A percentile compares a stretch with the other conserved stretches of the same genome.
Evolutionary conservation across 2,113 vertebrate species (phyloP).

Genomic region (Hyperopisus bebe): DNA sequence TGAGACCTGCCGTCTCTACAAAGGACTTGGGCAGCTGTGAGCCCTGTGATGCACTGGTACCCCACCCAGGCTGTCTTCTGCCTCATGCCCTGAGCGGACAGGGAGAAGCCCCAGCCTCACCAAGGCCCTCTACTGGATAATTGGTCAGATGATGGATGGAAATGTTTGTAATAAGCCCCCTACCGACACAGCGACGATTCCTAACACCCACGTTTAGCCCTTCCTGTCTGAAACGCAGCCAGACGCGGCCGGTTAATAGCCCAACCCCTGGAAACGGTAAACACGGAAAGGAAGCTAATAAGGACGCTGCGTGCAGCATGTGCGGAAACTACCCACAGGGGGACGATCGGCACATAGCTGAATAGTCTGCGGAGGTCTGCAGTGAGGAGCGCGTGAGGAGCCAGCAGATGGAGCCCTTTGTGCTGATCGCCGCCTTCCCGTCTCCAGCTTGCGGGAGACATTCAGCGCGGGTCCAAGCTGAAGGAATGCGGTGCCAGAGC

Average conservation of each 20-base stretch:
- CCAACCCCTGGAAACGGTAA: not conserved
- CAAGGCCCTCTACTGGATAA: not conserved
- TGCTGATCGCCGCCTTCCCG: not conserved
- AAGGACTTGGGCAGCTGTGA: not conserved
- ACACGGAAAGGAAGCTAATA: not conserved
- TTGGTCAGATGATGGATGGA: not conserved
- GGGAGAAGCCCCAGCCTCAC: not conserved
- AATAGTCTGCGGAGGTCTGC: not conserved
- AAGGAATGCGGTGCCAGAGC: not conserved
- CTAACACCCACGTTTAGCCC: not conserved
- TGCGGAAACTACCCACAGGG: not conserved
- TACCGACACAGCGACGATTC: not conserved
- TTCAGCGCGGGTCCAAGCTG: not conserved
- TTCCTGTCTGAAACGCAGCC: not conserved
- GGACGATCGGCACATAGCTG: not conserved
- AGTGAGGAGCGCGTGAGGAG: not conserved
- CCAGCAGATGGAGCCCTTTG: not conserved
- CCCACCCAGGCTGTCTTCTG: not conserved
- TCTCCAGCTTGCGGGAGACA: not conserved
- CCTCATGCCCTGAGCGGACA: not conserved
- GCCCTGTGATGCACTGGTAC: not conserved
- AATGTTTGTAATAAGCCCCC: not conserved
- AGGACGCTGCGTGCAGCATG: not conserved
- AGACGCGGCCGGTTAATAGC: not conserved
- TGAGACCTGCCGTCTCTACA: not conserved